These are phyloP conservation scores for Tinamus guttatus DNA, from an alignment of 2,113 vertebrate genomes.

Conservation along the genomic window DNA sequence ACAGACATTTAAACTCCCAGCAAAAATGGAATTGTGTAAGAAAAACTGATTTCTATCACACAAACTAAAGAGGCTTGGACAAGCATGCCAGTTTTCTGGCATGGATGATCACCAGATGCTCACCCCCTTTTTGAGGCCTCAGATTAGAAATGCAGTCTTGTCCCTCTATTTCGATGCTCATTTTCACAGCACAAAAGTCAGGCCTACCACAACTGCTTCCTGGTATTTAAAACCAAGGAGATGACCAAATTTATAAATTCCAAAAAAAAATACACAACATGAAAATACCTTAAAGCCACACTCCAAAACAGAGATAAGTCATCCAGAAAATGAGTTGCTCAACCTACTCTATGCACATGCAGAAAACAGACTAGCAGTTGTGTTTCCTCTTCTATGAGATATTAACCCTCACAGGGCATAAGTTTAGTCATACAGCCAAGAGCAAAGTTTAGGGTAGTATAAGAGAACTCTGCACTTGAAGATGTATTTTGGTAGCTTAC, in stretches of 20 bases:
- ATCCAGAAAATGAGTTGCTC: neutral
- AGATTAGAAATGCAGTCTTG: neutral
- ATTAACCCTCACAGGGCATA: neutral
- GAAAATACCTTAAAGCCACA: neutral
- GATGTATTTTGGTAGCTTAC: neutral
- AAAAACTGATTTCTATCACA: neutral
- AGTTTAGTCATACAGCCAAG: neutral
- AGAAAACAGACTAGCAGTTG: neutral
- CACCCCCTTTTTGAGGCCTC: neutral
- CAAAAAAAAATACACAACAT: neutral
- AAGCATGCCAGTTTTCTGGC: neutral
- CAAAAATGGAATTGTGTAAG: neutral
- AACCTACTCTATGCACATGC: neutral
- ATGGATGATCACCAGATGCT: neutral
- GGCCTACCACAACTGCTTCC: neutral
- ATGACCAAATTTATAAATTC: neutral
- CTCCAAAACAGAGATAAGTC: neutral
- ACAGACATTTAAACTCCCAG: neutral
- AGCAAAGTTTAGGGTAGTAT: neutral
- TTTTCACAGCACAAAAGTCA: neutral
- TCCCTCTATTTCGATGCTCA: neutral
- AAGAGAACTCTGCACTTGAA: neutral
- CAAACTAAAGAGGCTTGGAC: neutral
- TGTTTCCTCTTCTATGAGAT: neutral
- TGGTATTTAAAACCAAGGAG: neutral